Evolutionary conservation across 2,888 invertebrate genomes (phyloP).

Genomic region (Nycteola revayana): DNA sequence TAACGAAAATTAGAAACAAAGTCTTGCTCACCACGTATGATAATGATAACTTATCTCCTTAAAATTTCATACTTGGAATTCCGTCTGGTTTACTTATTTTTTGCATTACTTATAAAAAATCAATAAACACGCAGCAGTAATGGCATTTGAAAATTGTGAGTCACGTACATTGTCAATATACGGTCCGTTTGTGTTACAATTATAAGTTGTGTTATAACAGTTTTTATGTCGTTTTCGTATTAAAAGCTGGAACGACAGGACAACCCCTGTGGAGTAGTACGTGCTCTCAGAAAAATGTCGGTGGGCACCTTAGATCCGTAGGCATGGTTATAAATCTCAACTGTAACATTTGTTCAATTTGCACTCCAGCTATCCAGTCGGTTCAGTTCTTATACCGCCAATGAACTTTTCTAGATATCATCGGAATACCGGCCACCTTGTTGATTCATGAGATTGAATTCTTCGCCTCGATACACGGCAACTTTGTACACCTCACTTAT

Average conservation of each 20-base stretch:
- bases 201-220: slow-evolving; percentile 45
- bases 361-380: slow-evolving; percentile 67
- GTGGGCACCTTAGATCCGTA: slow-evolving; percentile 73
- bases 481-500: slow-evolving; percentile 48
- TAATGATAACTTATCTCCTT: too few species aligned
- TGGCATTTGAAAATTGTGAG: slow-evolving; percentile 28
- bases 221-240: slow-evolving; percentile 54
- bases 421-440: slow-evolving; percentile 65
- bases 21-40: slow-evolving; percentile 9
- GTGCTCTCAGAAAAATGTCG: slow-evolving; percentile 72
- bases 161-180: slow-evolving; percentile 51
- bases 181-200: slow-evolving; percentile 57
- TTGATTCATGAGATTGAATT: slow-evolving; percentile 75
- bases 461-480: slow-evolving; percentile 57
- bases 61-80: too few species aligned
- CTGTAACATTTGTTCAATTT: slow-evolving; percentile 71
- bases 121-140: not conserved
- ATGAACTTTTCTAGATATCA: slow-evolving; percentile 69
- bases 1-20: slow-evolving; percentile 27
- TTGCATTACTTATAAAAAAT: slow-evolving; percentile 1
- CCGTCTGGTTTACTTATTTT: too few species aligned
- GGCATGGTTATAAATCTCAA: slow-evolving; percentile 78
- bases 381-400: slow-evolving; percentile 61
- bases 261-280: slow-evolving; percentile 63
- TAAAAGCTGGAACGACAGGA: slow-evolving; percentile 47